Percentiles rank a stretch among this genome's conserved stretches.
Evolutionary conservation across 2,888 invertebrate species (phyloP).

Genomic region (Onchidella celtica): DNA sequence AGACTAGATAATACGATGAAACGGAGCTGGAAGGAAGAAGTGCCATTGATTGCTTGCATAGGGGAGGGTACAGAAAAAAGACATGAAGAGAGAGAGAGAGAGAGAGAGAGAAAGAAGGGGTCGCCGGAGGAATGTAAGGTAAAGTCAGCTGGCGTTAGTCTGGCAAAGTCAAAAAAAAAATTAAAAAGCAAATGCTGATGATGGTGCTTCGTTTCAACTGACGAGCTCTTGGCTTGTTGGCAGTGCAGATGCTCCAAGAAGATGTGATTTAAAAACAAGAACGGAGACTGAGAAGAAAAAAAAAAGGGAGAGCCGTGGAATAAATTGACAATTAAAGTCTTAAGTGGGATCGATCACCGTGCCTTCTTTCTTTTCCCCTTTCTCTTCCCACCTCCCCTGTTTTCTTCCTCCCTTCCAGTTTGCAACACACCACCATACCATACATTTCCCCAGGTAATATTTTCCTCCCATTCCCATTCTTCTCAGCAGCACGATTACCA

Average conservation of each 20-base stretch:
- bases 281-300: neutral
- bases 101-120: conserved; percentile 9
- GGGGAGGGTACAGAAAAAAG: neutral
- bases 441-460: neutral
- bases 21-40: no score
- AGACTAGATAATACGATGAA: no score
- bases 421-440: neutral
- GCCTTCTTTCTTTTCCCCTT: neutral
- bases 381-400: neutral
- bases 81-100: neutral
- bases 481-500: no score
- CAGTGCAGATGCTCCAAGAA: no score
- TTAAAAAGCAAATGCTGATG: neutral
- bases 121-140: neutral
- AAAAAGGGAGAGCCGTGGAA: neutral
- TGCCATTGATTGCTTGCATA: no score
- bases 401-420: neutral
- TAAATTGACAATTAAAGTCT: no score
- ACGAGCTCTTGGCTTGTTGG: no score
- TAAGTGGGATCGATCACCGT: no score
- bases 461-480: no score
- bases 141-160: neutral
- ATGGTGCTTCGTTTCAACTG: neutral
- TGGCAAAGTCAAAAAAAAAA: no score
- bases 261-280: neutral